Base-by-base conservation (phyloP, 2,888 invertebrate species). In the Epiblema foenella region DNA sequence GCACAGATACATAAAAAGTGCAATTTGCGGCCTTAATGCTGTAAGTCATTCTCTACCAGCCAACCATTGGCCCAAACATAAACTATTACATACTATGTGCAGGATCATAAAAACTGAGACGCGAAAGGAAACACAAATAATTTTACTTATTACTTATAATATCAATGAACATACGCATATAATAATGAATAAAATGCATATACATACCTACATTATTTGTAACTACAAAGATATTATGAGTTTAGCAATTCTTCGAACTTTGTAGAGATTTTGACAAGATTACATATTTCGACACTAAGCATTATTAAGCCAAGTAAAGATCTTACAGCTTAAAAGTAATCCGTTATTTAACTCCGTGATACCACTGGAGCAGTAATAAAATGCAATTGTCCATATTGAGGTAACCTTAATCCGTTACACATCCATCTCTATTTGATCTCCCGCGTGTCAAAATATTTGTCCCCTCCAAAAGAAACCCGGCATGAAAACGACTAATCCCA, bases 381-480 rank as follows among this genome's bases (percentile, higher is more conserved):
- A 70, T 74, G 77, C 81, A 83, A 84, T 85, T 84, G 79, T 78
- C 78, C 81, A 75, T 81, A 78, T 81, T 81, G 77, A 77, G 77
- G 75, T 83, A 82, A 83, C 82, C 82, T 83, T 89, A 89, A 89
- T 89, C 87, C 84, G 78, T 84, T 80, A 78, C 76, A 81, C 77
- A 79, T 83, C 79, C 81, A 77, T 79, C 81, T 82, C 82, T 89
- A 83, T 89, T 90, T 89, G 83, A 85, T 81, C 80, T 83, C 80
- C 78, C 80, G 81, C 83, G 83, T 88, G 91, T 92, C 92, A 92
- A 85, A 92, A 93, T 89, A 93, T 93, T 91, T 90, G 87, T 86
- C 81, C 82, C 80, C 74, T 80, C 85, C 82, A 85, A 89, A 88
- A 86, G 84, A 79, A 87, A 82, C 82, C 83, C 84, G 84, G 80